Evolutionary conservation across 2,113 vertebrate genomes (phyloP).

Genomic region (Misgurnus anguillicaudatus): DNA sequence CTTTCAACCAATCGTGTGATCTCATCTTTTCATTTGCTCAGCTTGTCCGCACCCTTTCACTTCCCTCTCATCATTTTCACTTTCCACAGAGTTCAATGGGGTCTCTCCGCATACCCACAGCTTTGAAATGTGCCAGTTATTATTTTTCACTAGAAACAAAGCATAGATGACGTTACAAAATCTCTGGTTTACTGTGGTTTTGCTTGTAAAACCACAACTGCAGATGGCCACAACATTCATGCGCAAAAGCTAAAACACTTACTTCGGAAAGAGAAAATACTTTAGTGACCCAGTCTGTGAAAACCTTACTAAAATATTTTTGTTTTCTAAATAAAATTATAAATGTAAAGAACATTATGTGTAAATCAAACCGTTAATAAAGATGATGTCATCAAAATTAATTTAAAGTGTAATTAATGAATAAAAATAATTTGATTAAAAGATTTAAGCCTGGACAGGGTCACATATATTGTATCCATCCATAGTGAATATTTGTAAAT

Average conservation of each 20-base stretch:
- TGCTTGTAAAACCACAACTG: conserved; percentile 5
- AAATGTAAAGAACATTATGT: no score
- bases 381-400: no score
- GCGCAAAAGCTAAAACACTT: neutral
- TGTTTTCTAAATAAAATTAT: no score
- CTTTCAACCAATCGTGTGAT: neutral
- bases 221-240: neutral
- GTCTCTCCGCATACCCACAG: conserved; percentile 9
- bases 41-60: neutral
- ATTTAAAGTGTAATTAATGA: no score
- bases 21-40: neutral
- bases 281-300: no score
- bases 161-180: neutral
- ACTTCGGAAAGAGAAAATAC: no score
- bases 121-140: neutral
- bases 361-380: no score
- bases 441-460: no score
- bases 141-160: conserved; percentile 29
- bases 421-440: no score
- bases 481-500: no score
- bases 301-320: no score
- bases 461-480: no score
- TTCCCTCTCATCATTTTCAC: conserved; percentile 26
- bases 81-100: neutral
- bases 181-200: neutral